phyloP scores from a whole-genome alignment of 2,113 vertebrate species.

The Cynoglossus semilaevis region DNA sequence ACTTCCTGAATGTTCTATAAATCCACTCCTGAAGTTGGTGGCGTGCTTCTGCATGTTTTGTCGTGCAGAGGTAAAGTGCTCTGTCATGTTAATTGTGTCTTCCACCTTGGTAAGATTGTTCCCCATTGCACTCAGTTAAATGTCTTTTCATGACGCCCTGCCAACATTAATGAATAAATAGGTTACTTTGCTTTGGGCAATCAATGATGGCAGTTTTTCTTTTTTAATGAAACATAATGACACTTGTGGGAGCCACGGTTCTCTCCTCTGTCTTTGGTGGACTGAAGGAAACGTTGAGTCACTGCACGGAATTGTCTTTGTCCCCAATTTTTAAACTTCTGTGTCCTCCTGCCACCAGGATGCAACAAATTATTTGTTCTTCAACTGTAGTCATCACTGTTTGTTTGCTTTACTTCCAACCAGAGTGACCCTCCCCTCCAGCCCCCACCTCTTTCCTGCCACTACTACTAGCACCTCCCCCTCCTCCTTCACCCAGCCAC shows the following conservation, averaged over 20 bases:
- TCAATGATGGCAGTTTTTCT: too few species aligned
- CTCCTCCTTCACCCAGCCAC: not conserved
- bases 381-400: not conserved
- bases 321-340: constrained; percentile 13
- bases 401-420: constrained; percentile 47
- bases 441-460: not conserved
- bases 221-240: too few species aligned
- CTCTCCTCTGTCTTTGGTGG: too few species aligned
- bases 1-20: not conserved
- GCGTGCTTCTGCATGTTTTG: not conserved
- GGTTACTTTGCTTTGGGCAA: too few species aligned
- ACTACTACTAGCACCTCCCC: not conserved
- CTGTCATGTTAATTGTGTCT: not conserved
- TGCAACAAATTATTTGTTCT: constrained; percentile 26
- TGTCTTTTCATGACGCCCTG: not conserved
- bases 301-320: not conserved
- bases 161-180: not conserved
- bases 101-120: not conserved
- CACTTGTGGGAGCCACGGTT: too few species aligned
- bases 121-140: not conserved
- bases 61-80: not conserved
- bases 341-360: not conserved
- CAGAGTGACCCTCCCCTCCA: constrained; percentile 17
- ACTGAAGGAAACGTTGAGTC: too few species aligned
- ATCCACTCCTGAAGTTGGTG: not conserved